Evolutionary conservation across 2,888 invertebrate species (phyloP).

Genomic region (Salticus scenicus): DNA sequence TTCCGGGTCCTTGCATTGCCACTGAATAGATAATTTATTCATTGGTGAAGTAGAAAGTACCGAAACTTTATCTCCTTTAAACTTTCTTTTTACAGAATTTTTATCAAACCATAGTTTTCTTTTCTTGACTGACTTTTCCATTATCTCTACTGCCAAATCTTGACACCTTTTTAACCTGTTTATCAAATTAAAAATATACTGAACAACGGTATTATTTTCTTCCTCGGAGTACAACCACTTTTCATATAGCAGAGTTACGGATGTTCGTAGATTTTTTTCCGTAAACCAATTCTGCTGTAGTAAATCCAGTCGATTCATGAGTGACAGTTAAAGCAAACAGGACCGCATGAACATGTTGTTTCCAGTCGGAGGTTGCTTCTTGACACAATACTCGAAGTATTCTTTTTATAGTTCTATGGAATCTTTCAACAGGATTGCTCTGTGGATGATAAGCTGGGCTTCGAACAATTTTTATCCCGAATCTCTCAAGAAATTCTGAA

Average conservation of each 20-base stretch:
- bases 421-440: constrained; percentile 21
- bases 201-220: neutral
- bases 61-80: neutral
- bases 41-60: neutral
- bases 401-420: constrained; percentile 24
- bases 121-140: constrained; percentile 15
- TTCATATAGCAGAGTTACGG: constrained; percentile 24
- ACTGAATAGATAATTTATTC: constrained; percentile 24
- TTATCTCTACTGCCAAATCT: constrained; percentile 13
- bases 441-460: constrained; percentile 26
- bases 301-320: too few species aligned
- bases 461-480: neutral
- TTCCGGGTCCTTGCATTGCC: neutral
- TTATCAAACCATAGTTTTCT: constrained; percentile 15
- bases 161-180: constrained; percentile 26
- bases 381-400: constrained; percentile 9
- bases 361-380: constrained; percentile 16
- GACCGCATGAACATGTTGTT: constrained; percentile 20
- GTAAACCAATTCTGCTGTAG: constrained; percentile 28
- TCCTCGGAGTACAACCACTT: neutral
- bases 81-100: constrained; percentile 13
- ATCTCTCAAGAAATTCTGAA: neutral
- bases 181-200: constrained; percentile 23
- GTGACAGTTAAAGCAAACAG: constrained; percentile 20
- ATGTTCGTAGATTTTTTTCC: constrained; percentile 22